Base-by-base conservation (phyloP, 2,888 invertebrate species). In the Drosophila neotestacea region DNA sequence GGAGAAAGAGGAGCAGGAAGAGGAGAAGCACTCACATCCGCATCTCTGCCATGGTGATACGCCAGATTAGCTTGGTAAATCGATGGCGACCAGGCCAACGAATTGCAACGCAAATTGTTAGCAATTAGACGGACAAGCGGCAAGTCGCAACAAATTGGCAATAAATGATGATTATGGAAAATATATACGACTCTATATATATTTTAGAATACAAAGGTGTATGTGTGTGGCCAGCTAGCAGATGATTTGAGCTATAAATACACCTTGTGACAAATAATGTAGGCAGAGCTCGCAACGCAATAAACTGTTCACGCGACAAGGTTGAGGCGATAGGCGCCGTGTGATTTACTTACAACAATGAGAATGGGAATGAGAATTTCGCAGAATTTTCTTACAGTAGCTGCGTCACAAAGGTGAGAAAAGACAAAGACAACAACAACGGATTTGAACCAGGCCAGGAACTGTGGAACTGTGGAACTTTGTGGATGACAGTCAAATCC, bases 241-340 rank as follows among this genome's bases (percentile, higher is more conserved):
- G 34, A 65, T 80, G 68, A 72, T 73, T 58, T 65, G 63, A 28
- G 48, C 76, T 88, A 88, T 71, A 86, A 86, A 81, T 88, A 79
- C 50, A 34, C 34, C 4, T 56, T 52, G 69, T 76, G 80, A 80
- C 79, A 80, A 75, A 80, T 70, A 59, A 55, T 10, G 50, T 36
- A 39, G 68, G 56, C 56, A 55, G 61, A 59, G 51, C 60, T 54
- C 60, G 68, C 69, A 88, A 79, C 84, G 88, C 88, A 88, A 88
- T 86, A 88, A 83, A 75, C 67, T 70, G 72, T 72, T 68, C 75
- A 83, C 74, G 83, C 84, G 86, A 88, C 83, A 88, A 84, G 88
- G 88, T 70, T 85, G 80, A 32, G 55, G 42, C 28, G 28, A 63
- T 44, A 61, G 60, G 36, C 75, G 63, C 61, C 65, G 59, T 60